Evolutionary conservation across 2,888 invertebrate genomes (phyloP).

Genomic region (Phasia obesa): DNA sequence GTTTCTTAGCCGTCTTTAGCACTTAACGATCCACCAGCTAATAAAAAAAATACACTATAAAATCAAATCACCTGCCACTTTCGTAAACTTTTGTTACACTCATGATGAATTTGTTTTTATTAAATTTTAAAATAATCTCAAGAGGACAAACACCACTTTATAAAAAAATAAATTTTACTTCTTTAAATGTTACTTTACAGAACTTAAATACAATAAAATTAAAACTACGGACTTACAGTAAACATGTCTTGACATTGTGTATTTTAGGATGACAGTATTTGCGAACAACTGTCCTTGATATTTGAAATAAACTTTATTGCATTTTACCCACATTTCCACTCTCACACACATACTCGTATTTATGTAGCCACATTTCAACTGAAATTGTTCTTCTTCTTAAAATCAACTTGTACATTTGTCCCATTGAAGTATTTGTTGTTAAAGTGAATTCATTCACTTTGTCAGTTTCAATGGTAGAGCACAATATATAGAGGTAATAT

Average conservation of each 20-base stretch:
- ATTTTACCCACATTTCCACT: neutral
- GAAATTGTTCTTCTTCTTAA: neutral
- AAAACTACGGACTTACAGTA: neutral
- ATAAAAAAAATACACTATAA: too few relatives aligned
- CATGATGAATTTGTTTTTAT: too few relatives aligned
- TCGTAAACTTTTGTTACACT: too few relatives aligned
- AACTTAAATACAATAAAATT: neutral
- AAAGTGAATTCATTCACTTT: conserved; percentile 9
- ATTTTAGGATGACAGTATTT: neutral
- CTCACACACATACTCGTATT: too few relatives aligned
- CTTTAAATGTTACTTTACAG: too few relatives aligned
- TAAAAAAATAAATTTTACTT: too few relatives aligned
- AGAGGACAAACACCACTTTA: too few relatives aligned
- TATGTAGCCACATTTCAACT: neutral
- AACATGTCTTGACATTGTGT: conserved; percentile 7
- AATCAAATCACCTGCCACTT: too few relatives aligned
- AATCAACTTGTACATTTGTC: neutral
- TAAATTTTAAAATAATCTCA: too few relatives aligned
- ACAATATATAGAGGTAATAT: neutral
- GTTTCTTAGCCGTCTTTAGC: too few relatives aligned
- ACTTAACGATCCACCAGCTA: too few relatives aligned
- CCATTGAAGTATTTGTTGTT: neutral
- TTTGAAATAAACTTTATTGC: neutral
- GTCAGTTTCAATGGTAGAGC: neutral
- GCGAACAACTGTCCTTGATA: conserved; percentile 14